Conservation (phyloP, 2,113 vertebrate genomes). For the Phrynosoma platyrhinos region DNA sequence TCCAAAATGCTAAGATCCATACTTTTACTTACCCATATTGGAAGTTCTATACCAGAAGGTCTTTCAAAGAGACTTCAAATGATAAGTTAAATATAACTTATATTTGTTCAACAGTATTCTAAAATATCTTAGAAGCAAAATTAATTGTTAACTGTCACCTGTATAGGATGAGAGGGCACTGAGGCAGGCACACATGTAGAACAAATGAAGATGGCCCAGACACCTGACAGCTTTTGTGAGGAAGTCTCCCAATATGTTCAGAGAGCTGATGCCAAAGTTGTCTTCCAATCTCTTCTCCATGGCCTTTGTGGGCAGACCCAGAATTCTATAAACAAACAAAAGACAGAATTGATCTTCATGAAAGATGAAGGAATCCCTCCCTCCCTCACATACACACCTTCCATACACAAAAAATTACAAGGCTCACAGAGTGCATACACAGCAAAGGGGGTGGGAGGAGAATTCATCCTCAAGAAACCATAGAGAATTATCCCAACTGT, state of each 20-base stretch:
- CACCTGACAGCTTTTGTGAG: slow-evolving; percentile 62
- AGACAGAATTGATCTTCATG: slow-evolving; percentile 43
- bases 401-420: slow-evolving; percentile 13
- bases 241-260: slow-evolving; percentile 49
- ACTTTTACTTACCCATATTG: neutral
- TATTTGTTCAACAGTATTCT: neutral
- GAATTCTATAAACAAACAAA: slow-evolving; percentile 64
- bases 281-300: slow-evolving; percentile 81
- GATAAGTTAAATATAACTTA: neutral
- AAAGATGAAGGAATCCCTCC: slow-evolving; percentile 19
- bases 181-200: slow-evolving; percentile 74
- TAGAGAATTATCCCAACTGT: neutral
- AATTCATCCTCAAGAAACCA: neutral
- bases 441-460: too few relatives aligned
- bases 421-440: too few relatives aligned
- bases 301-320: slow-evolving; percentile 71
- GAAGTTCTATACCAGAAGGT: neutral
- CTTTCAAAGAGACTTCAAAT: neutral
- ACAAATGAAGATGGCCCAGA: slow-evolving; percentile 64
- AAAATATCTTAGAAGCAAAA: neutral
- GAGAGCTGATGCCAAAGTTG: slow-evolving; percentile 63
- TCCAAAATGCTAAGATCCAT: neutral
- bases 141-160: slow-evolving; percentile 68
- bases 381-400: neutral
- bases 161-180: slow-evolving; percentile 74